These are phyloP conservation scores for Calcarius lapponicus DNA, from an alignment of 2,797 vertebrate species.

Conservation along the genomic window DNA sequence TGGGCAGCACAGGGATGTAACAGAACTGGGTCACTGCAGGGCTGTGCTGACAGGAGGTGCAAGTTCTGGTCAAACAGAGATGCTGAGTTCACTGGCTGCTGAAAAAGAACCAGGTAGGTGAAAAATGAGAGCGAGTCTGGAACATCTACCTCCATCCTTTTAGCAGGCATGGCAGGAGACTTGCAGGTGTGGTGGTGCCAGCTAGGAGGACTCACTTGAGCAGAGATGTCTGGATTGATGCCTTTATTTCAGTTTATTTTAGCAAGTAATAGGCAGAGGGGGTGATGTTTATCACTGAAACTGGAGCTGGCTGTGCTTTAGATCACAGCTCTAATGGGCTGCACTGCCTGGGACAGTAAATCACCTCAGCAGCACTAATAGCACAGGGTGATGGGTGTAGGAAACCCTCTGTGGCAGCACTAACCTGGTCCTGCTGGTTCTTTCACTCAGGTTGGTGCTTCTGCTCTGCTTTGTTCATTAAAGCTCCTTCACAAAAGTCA, in stretches of 20 bases:
- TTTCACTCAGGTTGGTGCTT: neutral
- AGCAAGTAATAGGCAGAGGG: slow-evolving; percentile 13
- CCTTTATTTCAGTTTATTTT: slow-evolving; percentile 48
- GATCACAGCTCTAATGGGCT: slow-evolving; percentile 30
- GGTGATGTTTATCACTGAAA: slow-evolving; percentile 46
- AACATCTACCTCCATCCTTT: neutral
- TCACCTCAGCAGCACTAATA: slow-evolving; percentile 40
- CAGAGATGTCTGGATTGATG: neutral
- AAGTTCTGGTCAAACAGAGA: neutral
- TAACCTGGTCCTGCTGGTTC: slow-evolving; percentile 18
- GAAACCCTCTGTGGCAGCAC: slow-evolving; percentile 12
- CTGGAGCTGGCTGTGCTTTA: slow-evolving; percentile 31
- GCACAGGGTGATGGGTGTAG: neutral
- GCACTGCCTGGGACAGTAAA: slow-evolving; percentile 36
- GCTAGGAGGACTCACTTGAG: neutral
- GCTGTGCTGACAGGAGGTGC: neutral
- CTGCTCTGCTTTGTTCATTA: neutral
- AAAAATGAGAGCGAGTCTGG: neutral
- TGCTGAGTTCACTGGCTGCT: neutral
- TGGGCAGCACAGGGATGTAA: neutral
- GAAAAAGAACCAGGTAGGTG: neutral
- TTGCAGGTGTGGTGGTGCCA: slow-evolving; percentile 24
- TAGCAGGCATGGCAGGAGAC: neutral
- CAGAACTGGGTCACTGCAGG: neutral
- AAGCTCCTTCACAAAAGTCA: neutral